These are phyloP conservation scores for Dicentrarchus labrax DNA, from an alignment of 2,113 vertebrate species.

Conservation along the genomic window DNA sequence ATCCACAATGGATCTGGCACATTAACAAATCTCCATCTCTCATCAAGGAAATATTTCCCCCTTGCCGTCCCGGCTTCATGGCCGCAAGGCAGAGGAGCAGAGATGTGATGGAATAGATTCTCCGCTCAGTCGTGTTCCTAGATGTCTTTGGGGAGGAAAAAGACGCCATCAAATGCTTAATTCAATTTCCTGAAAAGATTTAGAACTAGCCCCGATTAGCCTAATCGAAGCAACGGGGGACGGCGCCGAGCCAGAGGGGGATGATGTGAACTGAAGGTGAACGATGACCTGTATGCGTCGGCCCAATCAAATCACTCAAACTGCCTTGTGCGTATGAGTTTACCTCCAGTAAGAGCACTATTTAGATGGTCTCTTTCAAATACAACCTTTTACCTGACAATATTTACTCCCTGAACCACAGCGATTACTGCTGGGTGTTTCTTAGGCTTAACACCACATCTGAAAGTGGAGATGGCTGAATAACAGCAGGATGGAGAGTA, in stretches of 20 bases:
- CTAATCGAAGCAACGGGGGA: background rate
- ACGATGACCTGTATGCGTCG: background rate
- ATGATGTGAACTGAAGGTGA: background rate
- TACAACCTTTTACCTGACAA: background rate
- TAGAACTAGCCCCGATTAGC: background rate
- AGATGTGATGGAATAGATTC: constrained; percentile 21
- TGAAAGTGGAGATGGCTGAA: background rate
- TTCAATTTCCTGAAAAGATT: constrained; percentile 23
- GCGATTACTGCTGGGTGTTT: background rate
- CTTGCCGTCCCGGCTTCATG: background rate
- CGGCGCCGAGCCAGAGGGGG: background rate
- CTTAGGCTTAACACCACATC: background rate
- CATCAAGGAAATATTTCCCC: constrained; percentile 5
- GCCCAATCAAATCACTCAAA: background rate
- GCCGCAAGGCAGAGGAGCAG: constrained; percentile 13
- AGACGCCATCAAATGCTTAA: constrained; percentile 18
- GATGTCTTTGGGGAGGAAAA: background rate
- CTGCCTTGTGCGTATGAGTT: background rate
- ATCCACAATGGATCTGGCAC: background rate
- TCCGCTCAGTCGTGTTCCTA: background rate
- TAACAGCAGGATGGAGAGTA: background rate
- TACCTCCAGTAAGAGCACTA: background rate
- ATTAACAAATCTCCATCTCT: constrained; percentile 15
- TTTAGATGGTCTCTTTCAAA: constrained; percentile 1
- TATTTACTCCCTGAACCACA: background rate